These are phyloP conservation scores for Trichonephila clavipes DNA, from an alignment of 1,140 invertebrate species.

Conservation along the genomic window DNA sequence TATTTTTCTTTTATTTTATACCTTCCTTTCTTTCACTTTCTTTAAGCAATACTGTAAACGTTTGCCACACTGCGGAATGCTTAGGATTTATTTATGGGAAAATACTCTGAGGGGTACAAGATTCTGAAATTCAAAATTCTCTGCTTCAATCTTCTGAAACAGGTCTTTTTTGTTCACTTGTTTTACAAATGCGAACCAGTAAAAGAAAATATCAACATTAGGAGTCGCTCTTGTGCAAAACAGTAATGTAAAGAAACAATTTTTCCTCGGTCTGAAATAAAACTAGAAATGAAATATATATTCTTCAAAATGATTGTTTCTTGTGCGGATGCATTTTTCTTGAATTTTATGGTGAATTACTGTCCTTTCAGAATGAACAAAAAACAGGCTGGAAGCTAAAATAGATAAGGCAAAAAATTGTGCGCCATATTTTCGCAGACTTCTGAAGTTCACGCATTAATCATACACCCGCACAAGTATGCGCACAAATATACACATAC, in stretches of 20 bases:
- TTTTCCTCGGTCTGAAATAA: conserved; percentile 3
- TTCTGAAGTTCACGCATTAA: too few species aligned
- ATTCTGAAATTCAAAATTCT: conserved; percentile 46
- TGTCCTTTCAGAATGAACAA: not conserved
- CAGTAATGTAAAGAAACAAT: conserved; percentile 23
- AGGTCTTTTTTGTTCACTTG: conserved; percentile 25
- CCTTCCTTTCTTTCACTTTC: not conserved
- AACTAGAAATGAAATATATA: conserved; percentile 36
- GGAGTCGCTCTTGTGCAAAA: conserved; percentile 2
- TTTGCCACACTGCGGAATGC: conserved; percentile 9
- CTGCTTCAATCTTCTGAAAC: conserved; percentile 36
- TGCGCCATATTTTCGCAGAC: too few species aligned
- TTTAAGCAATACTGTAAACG: conserved; percentile 39
- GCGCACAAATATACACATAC: too few species aligned
- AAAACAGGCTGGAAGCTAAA: not conserved
- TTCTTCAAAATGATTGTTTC: conserved; percentile 16
- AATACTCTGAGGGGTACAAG: conserved; percentile 45
- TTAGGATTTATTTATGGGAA: conserved; percentile 43
- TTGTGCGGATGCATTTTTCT: not conserved
- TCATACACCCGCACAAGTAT: too few species aligned
- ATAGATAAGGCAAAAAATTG: not conserved
- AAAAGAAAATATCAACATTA: conserved; percentile 10
- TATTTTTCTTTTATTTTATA: not conserved
- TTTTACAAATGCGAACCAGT: conserved; percentile 33
- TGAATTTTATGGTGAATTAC: not conserved